phyloP scores from a whole-genome alignment of 2,888 invertebrate species.

The Rapana venosa region DNA sequence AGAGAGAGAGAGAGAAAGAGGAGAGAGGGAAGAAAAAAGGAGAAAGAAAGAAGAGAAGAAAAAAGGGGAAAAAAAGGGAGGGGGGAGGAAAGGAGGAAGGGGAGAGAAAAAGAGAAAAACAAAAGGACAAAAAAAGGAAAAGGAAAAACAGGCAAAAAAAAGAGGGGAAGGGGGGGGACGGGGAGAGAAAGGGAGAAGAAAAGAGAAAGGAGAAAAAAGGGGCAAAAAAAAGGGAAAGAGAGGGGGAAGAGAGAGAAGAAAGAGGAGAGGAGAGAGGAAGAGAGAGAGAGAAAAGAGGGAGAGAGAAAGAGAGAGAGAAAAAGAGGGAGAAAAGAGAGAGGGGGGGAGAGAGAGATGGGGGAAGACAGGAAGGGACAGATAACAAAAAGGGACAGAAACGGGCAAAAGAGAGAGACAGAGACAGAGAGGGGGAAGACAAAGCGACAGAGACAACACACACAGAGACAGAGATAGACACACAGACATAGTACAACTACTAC shows the following conservation, averaged over 20 bases:
- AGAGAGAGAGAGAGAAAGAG: background rate
- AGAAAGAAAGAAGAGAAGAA: background rate
- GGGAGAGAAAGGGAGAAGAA: background rate
- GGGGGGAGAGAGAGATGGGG: no score
- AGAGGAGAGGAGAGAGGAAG: background rate
- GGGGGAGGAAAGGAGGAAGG: background rate
- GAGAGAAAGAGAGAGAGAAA: no score
- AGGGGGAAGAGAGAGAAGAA: background rate
- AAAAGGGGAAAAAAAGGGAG: background rate
- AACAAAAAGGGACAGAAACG: background rate
- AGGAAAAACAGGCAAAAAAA: background rate
- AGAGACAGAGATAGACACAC: constrained; percentile 4
- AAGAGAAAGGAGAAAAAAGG: background rate
- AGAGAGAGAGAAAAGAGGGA: background rate
- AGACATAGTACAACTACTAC: no score
- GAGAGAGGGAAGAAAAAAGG: background rate
- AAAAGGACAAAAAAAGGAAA: background rate
- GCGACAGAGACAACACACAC: background rate
- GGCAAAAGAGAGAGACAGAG: constrained; percentile 23
- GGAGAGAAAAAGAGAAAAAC: background rate
- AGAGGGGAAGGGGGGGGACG: background rate
- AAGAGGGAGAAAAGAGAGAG: no score
- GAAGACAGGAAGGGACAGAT: no score
- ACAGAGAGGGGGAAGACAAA: background rate
- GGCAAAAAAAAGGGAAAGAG: background rate